Percentiles rank a stretch among this genome's conserved stretches.
Conservation (phyloP, 2,113 vertebrate species). For the Origma solitaria region DNA sequence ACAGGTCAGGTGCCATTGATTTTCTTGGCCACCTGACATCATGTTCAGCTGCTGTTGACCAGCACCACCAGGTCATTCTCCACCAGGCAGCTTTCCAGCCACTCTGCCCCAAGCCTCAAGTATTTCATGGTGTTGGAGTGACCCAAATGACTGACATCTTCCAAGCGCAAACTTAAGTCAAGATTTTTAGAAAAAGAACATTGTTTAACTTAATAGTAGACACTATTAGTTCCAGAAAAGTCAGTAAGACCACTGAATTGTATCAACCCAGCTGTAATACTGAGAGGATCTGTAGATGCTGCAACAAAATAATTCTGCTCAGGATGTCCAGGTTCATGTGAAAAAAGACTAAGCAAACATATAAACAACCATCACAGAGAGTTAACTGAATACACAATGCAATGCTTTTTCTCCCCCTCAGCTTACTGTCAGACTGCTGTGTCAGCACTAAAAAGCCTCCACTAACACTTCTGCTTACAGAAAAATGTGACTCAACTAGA, state of each 20-base stretch:
- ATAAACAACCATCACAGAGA: background rate
- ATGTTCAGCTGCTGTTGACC: background rate
- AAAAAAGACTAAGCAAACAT: background rate
- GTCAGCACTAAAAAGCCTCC: background rate
- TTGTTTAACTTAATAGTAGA: background rate
- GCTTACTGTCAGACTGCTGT: background rate
- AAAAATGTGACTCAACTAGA: background rate
- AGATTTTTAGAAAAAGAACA: background rate
- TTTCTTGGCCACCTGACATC: background rate
- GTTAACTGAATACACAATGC: background rate
- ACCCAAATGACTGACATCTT: background rate
- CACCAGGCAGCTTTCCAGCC: background rate
- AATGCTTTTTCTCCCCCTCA: background rate
- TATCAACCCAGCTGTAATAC: background rate
- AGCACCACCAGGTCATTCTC: background rate
- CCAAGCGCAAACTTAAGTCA: background rate
- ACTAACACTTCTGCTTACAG: background rate
- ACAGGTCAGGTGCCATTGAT: background rate
- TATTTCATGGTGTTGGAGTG: background rate
- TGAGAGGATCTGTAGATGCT: background rate
- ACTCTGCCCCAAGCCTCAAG: background rate
- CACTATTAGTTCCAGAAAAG: background rate
- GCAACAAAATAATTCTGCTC: background rate
- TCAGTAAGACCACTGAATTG: background rate
- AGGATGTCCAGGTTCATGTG: background rate